Base-by-base conservation (phyloP, 1,140 invertebrate species). In the Pogonus chalceus region DNA sequence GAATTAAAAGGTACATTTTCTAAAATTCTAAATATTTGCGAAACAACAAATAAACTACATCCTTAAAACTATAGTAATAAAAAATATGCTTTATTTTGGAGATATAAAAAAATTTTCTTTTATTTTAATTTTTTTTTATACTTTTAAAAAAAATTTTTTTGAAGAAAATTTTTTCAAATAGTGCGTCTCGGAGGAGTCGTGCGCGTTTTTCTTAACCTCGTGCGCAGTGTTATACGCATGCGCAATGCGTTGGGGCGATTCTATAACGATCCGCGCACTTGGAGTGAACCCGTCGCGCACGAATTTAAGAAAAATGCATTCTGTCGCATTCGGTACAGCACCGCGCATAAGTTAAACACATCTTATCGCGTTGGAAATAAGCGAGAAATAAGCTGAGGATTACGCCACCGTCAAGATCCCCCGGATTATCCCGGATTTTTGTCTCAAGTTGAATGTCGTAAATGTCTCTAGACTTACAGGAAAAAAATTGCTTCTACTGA, bases 221-320 rank as follows among this genome's bases (percentile, higher is more conserved):
- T 7, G 37, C 2, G 12, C 22, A 1, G 10, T 23, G 16, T 18
- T 2, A 14, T n/a, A 61, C 65, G 65, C 65, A 62, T 67, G 65
- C 63, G 64, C 64, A 54, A 23, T 52, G 26, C 53, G 62, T 16
- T 9, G 3, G 9, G 3, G 37, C 60, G 54, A 64, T 65, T 60
- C 58, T 60, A 56, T 67, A 67, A 67, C 65, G 65, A 67, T 67
- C 65, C 57, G 64, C 64, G 65, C 65, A 63, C 52, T 56, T 58
- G 57, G 51, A 54, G 60, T 55, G 59, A 59, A 57, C 58, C 60
- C 60, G 59, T 54, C 58, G 65, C 65, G 66, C 64, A 66, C 63
- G 54, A 62, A 63, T 63, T 65, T 50, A 65, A 65, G 66, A 68
- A 68, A 68, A 68, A 65, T 68, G 65, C 66, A 60, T 60, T 59